Evolutionary conservation across 2,888 invertebrate species (phyloP).

Genomic region (Spodoptera picta): DNA sequence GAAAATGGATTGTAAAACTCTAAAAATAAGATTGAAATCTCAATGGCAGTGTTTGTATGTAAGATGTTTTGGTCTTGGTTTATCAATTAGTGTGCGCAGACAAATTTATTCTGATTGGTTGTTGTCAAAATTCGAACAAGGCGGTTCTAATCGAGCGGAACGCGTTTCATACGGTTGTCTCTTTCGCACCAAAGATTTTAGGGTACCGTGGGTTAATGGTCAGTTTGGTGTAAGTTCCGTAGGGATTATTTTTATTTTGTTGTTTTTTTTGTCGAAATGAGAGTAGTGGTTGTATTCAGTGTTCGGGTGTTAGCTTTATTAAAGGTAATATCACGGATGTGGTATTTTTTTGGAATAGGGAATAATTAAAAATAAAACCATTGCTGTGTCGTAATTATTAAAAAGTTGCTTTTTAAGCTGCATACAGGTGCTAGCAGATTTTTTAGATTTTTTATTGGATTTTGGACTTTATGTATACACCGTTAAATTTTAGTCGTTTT

Average conservation of each 20-base stretch:
- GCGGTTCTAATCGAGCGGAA: slow-evolving; percentile 79
- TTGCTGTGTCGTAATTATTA: too few relatives aligned
- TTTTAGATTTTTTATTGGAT: too few relatives aligned
- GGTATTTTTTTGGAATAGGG: too few relatives aligned
- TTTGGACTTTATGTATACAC: too few relatives aligned
- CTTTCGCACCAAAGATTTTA: slow-evolving; percentile 61
- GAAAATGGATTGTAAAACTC: slow-evolving; percentile 19
- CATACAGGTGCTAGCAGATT: too few relatives aligned
- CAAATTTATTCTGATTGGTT: slow-evolving; percentile 73
- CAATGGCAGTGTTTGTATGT: slow-evolving; percentile 2
- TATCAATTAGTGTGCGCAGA: slow-evolving; percentile 58
- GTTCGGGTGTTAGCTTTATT: too few relatives aligned
- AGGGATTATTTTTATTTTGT: neutral
- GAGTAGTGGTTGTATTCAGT: too few relatives aligned
- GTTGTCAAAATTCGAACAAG: slow-evolving; percentile 83
- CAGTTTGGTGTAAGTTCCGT: slow-evolving; percentile 30
- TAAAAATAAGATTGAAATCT: neutral
- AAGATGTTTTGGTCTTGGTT: slow-evolving; percentile 36
- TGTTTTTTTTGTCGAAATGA: neutral
- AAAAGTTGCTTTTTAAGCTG: too few relatives aligned
- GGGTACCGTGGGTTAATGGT: slow-evolving; percentile 47
- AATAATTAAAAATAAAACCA: too few relatives aligned
- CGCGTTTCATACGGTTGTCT: slow-evolving; percentile 69
- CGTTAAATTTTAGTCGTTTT: too few relatives aligned
- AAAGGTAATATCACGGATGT: too few relatives aligned